Base-by-base conservation (phyloP, 2,888 invertebrate species). In the Thelaira solivaga region DNA sequence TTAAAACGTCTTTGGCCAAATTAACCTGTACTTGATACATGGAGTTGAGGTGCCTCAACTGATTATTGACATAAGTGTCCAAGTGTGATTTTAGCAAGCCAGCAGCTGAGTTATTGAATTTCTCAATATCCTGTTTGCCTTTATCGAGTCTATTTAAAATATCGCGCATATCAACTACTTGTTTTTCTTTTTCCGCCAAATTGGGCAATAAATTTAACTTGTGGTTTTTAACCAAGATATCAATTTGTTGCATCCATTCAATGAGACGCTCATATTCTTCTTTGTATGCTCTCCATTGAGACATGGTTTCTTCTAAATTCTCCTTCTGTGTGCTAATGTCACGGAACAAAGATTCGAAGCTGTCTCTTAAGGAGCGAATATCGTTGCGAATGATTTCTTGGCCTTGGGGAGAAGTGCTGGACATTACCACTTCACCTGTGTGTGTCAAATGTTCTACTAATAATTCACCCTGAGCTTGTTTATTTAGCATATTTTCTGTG, bases 231-330 rank as follows among this genome's bases (percentile, higher is more conserved):
- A 96, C 94, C 7, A 96, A 91, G 83, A 96, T 96, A 83, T 97
- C 96, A 84, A 95, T 95, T 87, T 97, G 96, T 85, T 97, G 97
- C 29, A 97, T 88, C 97, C 97, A 97, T 87, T 97, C 97, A 59
- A 96, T 96, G 13, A 97, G 89, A 76, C 95, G 92, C 87, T 97
- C 97, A 85, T 95, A 96, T 88, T 97, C 97, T 85, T 97, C 97
- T 88, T 97, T 97, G 89, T 95, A 97, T 77, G 96, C 95, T 67
- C 96, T 92, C 95, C 96, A 96, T 84, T 96, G 95, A 62, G 91
- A 91, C 74, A 96, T 92, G 2, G 94, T 95, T 2, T 92, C 92
- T 89, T 96, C 96, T 18, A 97, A 88, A 86, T 95, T 94, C 82
- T 93, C 93, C 85, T 96, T 96, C 86, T 96, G 96, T 83, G 94